Conservation (phyloP, 2,113 vertebrate genomes). For the Brachypteracias leptosomus region DNA sequence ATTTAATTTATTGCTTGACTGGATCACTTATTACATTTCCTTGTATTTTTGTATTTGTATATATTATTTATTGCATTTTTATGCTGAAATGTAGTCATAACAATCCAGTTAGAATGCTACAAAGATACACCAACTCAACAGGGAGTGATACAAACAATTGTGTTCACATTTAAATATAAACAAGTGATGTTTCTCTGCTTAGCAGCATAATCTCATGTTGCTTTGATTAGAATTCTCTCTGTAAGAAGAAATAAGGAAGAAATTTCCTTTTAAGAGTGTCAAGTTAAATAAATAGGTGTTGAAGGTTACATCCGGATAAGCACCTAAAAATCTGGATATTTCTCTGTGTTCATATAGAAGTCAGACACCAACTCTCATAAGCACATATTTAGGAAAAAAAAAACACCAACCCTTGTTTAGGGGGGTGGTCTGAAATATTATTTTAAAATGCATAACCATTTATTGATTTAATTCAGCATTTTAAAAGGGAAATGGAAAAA, state of each 20-base stretch:
- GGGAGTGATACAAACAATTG: background rate
- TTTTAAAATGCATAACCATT: background rate
- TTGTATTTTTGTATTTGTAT: slow-evolving; percentile 30
- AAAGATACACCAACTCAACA: background rate
- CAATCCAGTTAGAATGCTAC: background rate
- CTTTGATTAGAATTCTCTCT: background rate
- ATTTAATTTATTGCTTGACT: slow-evolving; percentile 62
- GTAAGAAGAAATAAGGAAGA: background rate
- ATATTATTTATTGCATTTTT: slow-evolving; percentile 30
- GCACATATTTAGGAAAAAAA: background rate
- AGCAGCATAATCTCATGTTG: background rate
- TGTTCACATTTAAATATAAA: background rate
- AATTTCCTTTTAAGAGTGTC: background rate
- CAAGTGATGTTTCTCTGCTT: background rate
- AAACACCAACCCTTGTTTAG: background rate
- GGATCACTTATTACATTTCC: slow-evolving; percentile 24
- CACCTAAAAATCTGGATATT: background rate
- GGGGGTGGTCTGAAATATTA: background rate
- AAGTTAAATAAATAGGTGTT: background rate
- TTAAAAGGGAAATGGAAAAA: background rate
- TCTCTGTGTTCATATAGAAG: background rate
- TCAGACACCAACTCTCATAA: background rate
- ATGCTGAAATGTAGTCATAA: background rate
- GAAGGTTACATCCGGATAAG: background rate
- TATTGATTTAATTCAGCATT: background rate